These are phyloP conservation scores for Hephaestus fuliginosus DNA, from an alignment of 2,797 vertebrate species.

Conservation along the genomic window DNA sequence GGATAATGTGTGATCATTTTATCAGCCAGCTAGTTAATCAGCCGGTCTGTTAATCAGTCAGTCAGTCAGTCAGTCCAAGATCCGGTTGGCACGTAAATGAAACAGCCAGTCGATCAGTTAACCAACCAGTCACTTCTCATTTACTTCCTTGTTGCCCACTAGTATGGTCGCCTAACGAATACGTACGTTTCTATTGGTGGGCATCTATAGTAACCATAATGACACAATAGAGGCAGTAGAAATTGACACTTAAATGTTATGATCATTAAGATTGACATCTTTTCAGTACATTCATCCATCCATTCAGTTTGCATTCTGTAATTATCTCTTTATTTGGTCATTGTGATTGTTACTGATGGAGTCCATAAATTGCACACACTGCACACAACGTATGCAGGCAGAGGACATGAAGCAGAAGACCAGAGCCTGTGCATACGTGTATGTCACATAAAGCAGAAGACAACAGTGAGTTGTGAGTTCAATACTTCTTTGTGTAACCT, in stretches of 20 bases:
- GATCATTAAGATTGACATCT: not conserved
- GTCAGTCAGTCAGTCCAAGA: constrained; percentile 32
- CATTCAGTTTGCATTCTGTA: not conserved
- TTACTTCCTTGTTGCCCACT: not conserved
- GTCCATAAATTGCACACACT: too few relatives aligned
- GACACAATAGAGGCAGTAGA: not conserved
- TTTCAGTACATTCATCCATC: not conserved
- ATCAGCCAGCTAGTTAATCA: constrained; percentile 55
- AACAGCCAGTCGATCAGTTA: constrained; percentile 28
- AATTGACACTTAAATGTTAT: not conserved
- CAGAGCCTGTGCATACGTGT: not conserved
- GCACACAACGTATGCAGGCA: not conserved
- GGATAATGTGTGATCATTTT: constrained; percentile 62
- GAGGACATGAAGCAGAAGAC: not conserved
- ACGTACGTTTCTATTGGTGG: not conserved
- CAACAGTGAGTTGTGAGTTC: not conserved
- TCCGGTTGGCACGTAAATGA: constrained; percentile 22
- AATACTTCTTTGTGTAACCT: too few relatives aligned
- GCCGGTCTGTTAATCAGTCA: constrained; percentile 32
- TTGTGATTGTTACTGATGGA: not conserved
- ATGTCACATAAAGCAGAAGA: not conserved
- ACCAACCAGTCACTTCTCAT: constrained; percentile 12
- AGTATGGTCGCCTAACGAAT: not conserved
- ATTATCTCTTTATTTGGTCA: not conserved
- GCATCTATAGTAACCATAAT: not conserved